Conservation (phyloP, 2,888 invertebrate genomes). For the Axea sp. region DNA sequence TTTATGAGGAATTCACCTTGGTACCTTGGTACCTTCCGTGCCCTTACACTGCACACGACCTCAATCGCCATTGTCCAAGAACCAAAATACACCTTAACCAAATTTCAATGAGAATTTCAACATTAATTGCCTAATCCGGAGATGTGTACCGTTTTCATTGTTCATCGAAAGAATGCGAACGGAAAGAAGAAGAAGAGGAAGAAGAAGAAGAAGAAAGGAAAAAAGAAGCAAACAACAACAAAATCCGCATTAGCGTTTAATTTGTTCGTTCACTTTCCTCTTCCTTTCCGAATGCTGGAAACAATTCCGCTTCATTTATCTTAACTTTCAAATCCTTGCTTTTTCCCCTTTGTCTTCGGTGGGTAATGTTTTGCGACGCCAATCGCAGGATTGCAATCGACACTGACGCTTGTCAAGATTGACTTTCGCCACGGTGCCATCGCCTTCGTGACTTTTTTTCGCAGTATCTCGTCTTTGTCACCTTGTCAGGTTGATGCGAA, state of each 20-base stretch:
- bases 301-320: slow-evolving; percentile 43
- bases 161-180: background rate
- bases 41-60: slow-evolving; percentile 28
- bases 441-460: no score
- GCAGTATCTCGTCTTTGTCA: no score
- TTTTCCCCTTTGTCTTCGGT: no score
- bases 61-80: slow-evolving; percentile 42
- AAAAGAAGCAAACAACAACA: background rate
- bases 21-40: slow-evolving; percentile 9
- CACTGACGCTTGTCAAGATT: no score
- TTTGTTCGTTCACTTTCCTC: slow-evolving; percentile 22
- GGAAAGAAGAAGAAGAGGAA: no score
- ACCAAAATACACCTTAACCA: slow-evolving; percentile 16
- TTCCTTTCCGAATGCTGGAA: slow-evolving; percentile 11
- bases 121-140: slow-evolving; percentile 52
- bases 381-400: no score
- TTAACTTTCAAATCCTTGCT: no score
- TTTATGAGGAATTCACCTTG: slow-evolving; percentile 27
- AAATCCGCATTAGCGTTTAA: slow-evolving; percentile 22
- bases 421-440: no score
- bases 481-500: no score
- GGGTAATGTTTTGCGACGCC: no score
- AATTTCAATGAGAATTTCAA: slow-evolving; percentile 24
- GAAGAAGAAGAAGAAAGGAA: no score
- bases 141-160: background rate